Percentiles rank a stretch among this genome's conserved stretches.
Conservation (phyloP, 2,888 invertebrate genomes). For the Acrobasis consociella region DNA sequence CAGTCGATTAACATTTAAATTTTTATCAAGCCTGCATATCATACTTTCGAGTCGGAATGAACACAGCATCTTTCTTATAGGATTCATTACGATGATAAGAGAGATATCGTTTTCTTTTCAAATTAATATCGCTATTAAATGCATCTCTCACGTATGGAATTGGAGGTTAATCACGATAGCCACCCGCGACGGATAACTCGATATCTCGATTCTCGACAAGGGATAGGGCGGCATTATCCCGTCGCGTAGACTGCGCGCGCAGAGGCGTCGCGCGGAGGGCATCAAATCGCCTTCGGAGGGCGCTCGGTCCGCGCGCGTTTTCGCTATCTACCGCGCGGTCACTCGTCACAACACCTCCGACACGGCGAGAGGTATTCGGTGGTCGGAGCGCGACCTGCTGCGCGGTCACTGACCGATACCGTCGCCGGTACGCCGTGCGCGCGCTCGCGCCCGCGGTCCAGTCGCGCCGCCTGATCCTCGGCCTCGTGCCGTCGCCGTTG, state of each 20-base stretch:
- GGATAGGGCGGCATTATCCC: conserved; percentile 78
- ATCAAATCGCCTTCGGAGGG: conserved; percentile 79
- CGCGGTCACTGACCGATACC: conserved; percentile 75
- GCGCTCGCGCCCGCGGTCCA: conserved; percentile 43
- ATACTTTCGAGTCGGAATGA: background rate
- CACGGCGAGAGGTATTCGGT: conserved; percentile 57
- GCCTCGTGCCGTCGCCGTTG: conserved; percentile 32
- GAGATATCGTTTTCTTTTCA: conserved; percentile 8
- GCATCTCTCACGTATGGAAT: conserved; percentile 40
- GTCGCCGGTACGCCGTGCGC: conserved; percentile 36
- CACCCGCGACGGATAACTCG: conserved; percentile 70
- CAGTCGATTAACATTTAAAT: conserved; percentile 66
- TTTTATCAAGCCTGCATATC: conserved; percentile 30
- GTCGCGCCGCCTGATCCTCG: conserved; percentile 36
- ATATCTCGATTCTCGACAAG: conserved; percentile 73
- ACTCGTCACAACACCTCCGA: conserved; percentile 64
- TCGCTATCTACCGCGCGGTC: conserved; percentile 57
- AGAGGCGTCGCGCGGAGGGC: conserved; percentile 75
- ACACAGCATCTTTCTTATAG: background rate
- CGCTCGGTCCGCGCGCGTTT: conserved; percentile 73
- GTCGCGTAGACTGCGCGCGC: conserved; percentile 72
- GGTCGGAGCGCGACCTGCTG: conserved; percentile 51
- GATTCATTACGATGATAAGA: conserved; percentile 1
- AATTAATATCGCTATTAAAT: conserved; percentile 32
- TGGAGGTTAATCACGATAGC: conserved; percentile 61